These are phyloP conservation scores for Oppia nitens DNA, from an alignment of 1,140 invertebrate genomes.

Conservation along the genomic window DNA sequence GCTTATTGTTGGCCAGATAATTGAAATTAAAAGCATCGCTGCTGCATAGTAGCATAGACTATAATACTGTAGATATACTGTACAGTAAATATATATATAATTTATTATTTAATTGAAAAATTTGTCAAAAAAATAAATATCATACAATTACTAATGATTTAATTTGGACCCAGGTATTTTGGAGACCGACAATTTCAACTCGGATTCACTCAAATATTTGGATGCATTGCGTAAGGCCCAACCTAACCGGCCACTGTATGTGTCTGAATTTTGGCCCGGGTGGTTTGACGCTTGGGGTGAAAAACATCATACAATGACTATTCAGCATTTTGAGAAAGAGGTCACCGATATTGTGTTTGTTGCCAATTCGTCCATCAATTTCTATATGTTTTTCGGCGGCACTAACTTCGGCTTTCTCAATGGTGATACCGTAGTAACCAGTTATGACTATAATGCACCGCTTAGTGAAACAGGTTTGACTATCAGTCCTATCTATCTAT, in stretches of 20 bases:
- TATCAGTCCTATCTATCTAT: background rate
- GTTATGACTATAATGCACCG: too few relatives aligned
- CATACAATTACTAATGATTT: too few relatives aligned
- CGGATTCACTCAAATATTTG: conserved; percentile 9
- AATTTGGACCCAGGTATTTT: too few relatives aligned
- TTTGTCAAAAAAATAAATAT: too few relatives aligned
- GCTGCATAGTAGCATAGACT: too few relatives aligned
- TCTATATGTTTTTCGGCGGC: conserved; percentile 21
- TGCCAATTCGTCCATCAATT: conserved; percentile 26
- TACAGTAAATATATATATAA: too few relatives aligned
- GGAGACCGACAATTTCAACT: conserved; percentile 11
- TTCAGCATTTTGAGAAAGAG: conserved; percentile 22
- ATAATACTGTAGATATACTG: too few relatives aligned
- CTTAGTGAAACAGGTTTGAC: conserved; percentile 30
- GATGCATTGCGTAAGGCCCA: conserved; percentile 20
- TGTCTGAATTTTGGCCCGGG: conserved; percentile 28
- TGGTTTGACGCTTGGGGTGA: conserved; percentile 27
- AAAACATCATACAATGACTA: conserved; percentile 20
- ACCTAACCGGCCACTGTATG: conserved; percentile 25
- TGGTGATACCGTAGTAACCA: conserved; percentile 21
- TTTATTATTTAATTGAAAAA: too few relatives aligned
- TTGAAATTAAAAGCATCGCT: too few relatives aligned
- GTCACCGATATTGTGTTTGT: conserved; percentile 24
- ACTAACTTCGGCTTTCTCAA: conserved; percentile 17
- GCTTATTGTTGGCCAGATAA: too few relatives aligned